Percentiles rank a stretch among this genome's conserved stretches.
Evolutionary conservation across 2,888 invertebrate genomes (phyloP).

Genomic region (Spatulosminthurus flaviceps): DNA sequence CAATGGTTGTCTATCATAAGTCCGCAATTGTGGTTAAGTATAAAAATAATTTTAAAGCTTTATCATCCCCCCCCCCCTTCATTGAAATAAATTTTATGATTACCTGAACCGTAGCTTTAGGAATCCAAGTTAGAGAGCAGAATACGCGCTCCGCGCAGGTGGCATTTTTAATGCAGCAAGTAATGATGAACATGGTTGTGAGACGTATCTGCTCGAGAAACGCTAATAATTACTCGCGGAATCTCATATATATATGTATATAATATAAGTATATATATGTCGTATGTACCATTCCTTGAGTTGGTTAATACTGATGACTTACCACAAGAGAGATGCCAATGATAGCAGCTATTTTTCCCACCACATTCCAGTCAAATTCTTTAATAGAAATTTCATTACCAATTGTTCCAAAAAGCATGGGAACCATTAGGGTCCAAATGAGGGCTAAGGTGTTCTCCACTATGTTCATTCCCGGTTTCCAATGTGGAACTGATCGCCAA

Average conservation of each 20-base stretch:
- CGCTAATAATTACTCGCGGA: no score
- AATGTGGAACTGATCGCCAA: slow-evolving; percentile 62
- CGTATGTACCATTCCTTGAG: no score
- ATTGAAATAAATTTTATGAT: no score
- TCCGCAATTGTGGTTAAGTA: no score
- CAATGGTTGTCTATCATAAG: no score
- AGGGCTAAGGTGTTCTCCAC: slow-evolving; percentile 71
- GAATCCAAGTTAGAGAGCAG: slow-evolving; percentile 60
- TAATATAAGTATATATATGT: no score
- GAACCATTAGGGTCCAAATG: slow-evolving; percentile 79
- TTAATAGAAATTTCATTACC: slow-evolving; percentile 76
- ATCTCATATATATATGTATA: no score
- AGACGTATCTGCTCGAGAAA: slow-evolving; percentile 58
- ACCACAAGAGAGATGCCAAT: slow-evolving; percentile 66
- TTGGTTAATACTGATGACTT: no score
- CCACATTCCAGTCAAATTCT: slow-evolving; percentile 66
- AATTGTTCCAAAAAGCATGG: slow-evolving; percentile 79
- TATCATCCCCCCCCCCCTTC: no score
- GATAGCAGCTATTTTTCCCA: slow-evolving; percentile 65
- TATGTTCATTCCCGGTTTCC: slow-evolving; percentile 67
- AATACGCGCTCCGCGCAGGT: slow-evolving; percentile 58
- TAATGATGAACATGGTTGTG: slow-evolving; percentile 50
- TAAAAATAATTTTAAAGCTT: no score
- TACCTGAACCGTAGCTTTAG: slow-evolving; percentile 63
- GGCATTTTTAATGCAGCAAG: slow-evolving; percentile 13